These are phyloP conservation scores for Pseudachorutes palmiensis DNA, from an alignment of 1,140 invertebrate species.

Conservation along the genomic window DNA sequence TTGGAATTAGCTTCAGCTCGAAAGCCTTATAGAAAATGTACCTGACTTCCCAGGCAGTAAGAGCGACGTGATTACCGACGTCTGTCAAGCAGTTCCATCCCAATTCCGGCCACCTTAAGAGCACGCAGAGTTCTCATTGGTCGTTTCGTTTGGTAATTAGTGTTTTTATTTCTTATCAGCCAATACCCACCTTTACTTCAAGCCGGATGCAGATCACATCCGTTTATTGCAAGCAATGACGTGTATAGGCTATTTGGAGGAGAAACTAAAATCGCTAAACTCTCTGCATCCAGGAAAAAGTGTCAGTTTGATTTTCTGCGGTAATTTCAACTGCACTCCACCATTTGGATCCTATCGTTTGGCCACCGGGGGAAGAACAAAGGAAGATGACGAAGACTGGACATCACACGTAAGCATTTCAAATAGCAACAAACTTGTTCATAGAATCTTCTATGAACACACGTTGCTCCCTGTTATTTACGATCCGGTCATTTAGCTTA, in stretches of 20 bases:
- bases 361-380: constrained; percentile 56
- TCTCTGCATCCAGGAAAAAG: constrained; percentile 46
- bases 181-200: constrained; percentile 89
- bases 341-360: constrained; percentile 67
- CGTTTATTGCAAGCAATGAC: constrained; percentile 56
- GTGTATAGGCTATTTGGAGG: constrained; percentile 41
- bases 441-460: no score
- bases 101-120: no score
- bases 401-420: constrained; percentile 60
- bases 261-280: constrained; percentile 12
- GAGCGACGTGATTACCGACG: no score
- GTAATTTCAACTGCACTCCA: constrained; percentile 81
- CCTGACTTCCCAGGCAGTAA: no score
- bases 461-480: no score
- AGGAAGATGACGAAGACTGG: constrained; percentile 60
- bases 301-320: constrained; percentile 62
- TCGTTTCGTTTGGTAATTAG: background rate
- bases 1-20: no score
- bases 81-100: no score
- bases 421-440: background rate
- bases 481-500: no score
- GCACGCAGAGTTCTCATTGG: background rate
- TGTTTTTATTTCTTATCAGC: constrained; percentile 42
- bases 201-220: constrained; percentile 78
- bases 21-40: no score